Evolutionary conservation across 2,113 vertebrate species (phyloP).

Genomic region (Chrysemys picta): DNA sequence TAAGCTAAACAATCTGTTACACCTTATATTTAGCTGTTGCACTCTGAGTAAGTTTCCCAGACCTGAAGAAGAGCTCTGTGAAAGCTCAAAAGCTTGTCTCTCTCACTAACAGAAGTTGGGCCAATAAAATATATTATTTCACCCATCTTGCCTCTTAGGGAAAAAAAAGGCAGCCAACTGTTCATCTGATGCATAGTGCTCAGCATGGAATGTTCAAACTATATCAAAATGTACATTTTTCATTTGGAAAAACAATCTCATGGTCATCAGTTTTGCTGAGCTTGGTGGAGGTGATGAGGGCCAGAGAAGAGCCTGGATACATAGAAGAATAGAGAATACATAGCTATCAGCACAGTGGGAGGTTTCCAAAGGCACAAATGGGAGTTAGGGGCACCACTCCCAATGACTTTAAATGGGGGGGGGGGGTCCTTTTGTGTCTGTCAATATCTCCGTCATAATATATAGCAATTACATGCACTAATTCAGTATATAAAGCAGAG

Average conservation of each 20-base stretch:
- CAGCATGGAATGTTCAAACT: background rate
- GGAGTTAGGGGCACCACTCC: background rate
- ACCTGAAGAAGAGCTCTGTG: background rate
- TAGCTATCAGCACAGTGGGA: background rate
- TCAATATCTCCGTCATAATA: background rate
- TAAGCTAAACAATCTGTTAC: background rate
- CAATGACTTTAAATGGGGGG: background rate
- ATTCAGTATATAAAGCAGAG: background rate
- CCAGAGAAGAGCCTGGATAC: background rate
- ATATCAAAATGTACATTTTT: background rate
- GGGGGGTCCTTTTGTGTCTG: background rate
- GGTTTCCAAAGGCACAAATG: background rate
- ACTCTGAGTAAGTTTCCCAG: background rate
- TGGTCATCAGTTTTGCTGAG: constrained; percentile 1
- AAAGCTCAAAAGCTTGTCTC: background rate
- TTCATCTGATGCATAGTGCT: background rate
- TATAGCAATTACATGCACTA: background rate
- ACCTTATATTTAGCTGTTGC: too few species aligned
- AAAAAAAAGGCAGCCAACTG: background rate
- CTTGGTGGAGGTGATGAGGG: background rate
- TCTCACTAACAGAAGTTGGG: background rate
- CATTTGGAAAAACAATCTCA: background rate
- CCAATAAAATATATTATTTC: too few species aligned
- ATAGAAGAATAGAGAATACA: background rate
- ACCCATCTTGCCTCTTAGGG: background rate